Evolutionary conservation across 2,113 vertebrate species (phyloP).

Genomic region (Muntiacus reevesi): DNA sequence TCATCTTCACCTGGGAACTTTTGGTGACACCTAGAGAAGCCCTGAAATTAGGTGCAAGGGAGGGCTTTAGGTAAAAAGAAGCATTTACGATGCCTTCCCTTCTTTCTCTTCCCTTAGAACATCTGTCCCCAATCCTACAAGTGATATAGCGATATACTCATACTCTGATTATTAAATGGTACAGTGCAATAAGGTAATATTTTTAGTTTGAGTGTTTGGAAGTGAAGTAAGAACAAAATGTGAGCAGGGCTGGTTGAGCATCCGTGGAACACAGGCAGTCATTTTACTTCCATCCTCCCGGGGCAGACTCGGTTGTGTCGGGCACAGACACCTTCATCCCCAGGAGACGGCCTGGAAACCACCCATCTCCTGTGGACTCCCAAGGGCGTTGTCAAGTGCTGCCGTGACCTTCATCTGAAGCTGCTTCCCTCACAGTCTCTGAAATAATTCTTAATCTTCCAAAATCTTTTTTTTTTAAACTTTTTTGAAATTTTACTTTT

Average conservation of each 20-base stretch:
- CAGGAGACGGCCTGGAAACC: neutral
- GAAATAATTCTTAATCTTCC: neutral
- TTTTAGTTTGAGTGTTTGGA: conserved; percentile 27
- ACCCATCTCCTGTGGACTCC: fast-evolving
- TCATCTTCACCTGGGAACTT: neutral
- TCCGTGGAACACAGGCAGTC: neutral
- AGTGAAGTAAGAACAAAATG: neutral
- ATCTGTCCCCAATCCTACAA: conserved; percentile 3
- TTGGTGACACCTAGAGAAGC: neutral
- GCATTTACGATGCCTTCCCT: neutral
- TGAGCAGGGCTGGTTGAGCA: neutral
- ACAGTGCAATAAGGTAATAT: neutral
- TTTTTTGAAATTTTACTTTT: neutral
- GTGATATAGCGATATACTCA: neutral
- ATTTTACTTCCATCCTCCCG: fast-evolving
- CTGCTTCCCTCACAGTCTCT: neutral
- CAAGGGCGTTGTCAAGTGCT: fast-evolving
- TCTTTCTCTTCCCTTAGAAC: neutral
- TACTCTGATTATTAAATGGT: neutral
- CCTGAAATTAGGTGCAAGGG: neutral
- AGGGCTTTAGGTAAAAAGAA: neutral
- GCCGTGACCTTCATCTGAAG: neutral
- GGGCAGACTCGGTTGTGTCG: fast-evolving
- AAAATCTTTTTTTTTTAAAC: neutral
- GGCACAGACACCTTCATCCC: fast-evolving